A percentile compares a stretch with the other conserved stretches of the same genome.
Evolutionary conservation across 2,113 vertebrate species (phyloP).

Genomic region (Dromaius novaehollandiae): DNA sequence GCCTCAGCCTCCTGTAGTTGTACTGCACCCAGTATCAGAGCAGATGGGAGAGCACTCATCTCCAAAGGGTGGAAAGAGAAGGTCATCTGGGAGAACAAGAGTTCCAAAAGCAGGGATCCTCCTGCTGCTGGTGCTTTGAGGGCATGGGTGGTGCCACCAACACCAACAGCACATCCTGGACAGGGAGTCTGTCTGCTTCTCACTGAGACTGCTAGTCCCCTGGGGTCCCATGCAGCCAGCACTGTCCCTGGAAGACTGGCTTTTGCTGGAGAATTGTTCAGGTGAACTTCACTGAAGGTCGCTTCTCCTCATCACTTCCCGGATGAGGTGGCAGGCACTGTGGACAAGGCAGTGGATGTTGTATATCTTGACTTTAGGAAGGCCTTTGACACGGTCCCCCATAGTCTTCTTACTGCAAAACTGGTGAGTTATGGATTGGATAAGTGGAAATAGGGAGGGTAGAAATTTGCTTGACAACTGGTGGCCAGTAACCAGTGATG

Average conservation of each 20-base stretch:
- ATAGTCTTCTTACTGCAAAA: not conserved
- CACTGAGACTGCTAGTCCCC: not conserved
- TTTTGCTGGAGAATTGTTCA: rapidly evolving
- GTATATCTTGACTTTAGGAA: not conserved
- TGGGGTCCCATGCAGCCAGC: not conserved
- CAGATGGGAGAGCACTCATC: not conserved
- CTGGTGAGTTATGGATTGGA: rapidly evolving
- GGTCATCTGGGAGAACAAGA: not conserved
- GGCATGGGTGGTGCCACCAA: not conserved
- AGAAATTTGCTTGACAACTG: not conserved
- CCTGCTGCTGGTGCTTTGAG: not conserved
- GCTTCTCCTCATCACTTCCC: not conserved
- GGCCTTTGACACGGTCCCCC: not conserved
- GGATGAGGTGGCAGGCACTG: not conserved
- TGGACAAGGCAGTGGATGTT: not conserved
- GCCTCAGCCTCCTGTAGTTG: not conserved
- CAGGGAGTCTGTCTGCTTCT: not conserved
- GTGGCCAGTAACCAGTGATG: not conserved
- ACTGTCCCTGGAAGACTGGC: not conserved
- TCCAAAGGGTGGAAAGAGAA: not conserved
- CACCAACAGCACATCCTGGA: not conserved
- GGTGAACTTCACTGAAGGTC: not conserved
- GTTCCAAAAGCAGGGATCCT: not conserved
- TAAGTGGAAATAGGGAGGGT: not conserved
- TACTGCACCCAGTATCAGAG: not conserved